A percentile compares a stretch with the other conserved stretches of the same genome.
Evolutionary conservation across 2,113 vertebrate species (phyloP).

Genomic region (Leucopsar rothschildi): DNA sequence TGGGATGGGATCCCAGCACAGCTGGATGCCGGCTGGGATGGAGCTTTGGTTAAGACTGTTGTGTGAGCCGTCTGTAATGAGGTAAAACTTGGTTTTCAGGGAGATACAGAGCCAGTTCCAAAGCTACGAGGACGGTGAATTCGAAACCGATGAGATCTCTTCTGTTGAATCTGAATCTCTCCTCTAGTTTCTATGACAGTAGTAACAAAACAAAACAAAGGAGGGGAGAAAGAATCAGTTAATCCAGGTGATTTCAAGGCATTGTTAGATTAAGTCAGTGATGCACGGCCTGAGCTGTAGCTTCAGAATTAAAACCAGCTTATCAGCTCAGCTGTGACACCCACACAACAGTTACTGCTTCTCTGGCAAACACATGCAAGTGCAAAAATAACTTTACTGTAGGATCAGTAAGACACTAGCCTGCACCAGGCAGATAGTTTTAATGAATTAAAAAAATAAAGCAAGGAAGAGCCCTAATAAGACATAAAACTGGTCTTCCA

Average conservation of each 20-base stretch:
- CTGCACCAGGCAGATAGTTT: not conserved
- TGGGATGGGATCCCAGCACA: not conserved
- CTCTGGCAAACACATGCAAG: not conserved
- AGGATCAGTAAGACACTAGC: not conserved
- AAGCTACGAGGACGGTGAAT: slow-evolving; percentile 94
- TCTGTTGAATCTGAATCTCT: slow-evolving; percentile 91
- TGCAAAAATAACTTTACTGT: not conserved
- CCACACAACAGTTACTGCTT: not conserved
- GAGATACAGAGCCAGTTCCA: slow-evolving; percentile 96
- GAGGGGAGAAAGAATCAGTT: not conserved
- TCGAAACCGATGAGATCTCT: slow-evolving; percentile 92
- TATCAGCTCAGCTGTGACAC: slow-evolving; percentile 4
- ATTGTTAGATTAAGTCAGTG: not conserved
- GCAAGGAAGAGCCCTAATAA: not conserved
- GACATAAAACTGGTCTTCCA: not conserved
- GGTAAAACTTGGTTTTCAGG: slow-evolving; percentile 94
- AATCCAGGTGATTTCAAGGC: not conserved
- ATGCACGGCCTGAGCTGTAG: not conserved
- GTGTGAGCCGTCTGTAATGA: slow-evolving; percentile 89
- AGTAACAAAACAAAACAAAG: not conserved
- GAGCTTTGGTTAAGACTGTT: slow-evolving; percentile 76
- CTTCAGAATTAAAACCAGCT: not conserved
- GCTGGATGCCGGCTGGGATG: not conserved
- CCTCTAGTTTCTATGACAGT: slow-evolving; percentile 87
- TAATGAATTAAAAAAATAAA: not conserved